Evolutionary conservation across 2,888 invertebrate genomes (phyloP).

Genomic region (Mesochorus sp.): DNA sequence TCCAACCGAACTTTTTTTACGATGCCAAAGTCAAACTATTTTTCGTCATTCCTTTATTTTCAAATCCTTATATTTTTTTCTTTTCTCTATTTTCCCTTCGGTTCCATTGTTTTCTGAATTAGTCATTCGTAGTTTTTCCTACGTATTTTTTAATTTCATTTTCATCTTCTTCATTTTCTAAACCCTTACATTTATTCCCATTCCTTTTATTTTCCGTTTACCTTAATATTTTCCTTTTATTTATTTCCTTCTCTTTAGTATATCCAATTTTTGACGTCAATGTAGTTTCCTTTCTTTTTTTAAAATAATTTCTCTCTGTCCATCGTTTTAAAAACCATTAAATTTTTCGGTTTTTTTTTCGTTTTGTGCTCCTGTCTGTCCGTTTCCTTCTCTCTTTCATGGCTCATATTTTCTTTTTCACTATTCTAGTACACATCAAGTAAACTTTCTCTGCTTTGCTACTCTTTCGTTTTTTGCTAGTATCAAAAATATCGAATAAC

Average conservation of each 20-base stretch:
- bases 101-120: conserved; percentile 49
- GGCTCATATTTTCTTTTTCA: neutral
- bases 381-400: neutral
- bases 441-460: neutral
- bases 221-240: too few relatives aligned
- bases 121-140: conserved; percentile 47
- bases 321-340: too few relatives aligned
- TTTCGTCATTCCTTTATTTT: conserved; percentile 34
- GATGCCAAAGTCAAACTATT: conserved; percentile 30
- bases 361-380: neutral
- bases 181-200: too few relatives aligned
- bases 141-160: conserved; percentile 14
- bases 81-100: neutral
- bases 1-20: conserved; percentile 17
- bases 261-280: too few relatives aligned
- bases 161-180: neutral
- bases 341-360: neutral
- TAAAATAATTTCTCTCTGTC: too few relatives aligned
- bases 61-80: conserved; percentile 27
- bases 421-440: neutral
- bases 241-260: too few relatives aligned
- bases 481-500: conserved; percentile 73
- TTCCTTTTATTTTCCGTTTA: too few relatives aligned
- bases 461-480: conserved; percentile 61
- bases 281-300: too few relatives aligned